A percentile compares a stretch with the other conserved stretches of the same genome.
phyloP scores from a whole-genome alignment of 2,888 invertebrate species.

The Endotricha flammealis region DNA sequence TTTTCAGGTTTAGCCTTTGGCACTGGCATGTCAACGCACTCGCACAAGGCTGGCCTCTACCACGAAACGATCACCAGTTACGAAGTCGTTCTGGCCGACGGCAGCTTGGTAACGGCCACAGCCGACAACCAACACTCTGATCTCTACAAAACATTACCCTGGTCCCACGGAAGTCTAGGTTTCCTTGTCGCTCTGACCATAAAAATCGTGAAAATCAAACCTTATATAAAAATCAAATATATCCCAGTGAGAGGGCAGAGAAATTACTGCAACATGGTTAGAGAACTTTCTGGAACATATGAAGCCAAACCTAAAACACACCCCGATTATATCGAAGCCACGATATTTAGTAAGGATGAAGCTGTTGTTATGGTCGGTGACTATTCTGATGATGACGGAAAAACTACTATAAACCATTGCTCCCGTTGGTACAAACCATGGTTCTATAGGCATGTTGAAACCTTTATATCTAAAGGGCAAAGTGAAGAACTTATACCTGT shows the following conservation, averaged over 20 bases:
- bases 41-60: slow-evolving; percentile 83
- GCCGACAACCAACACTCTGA: slow-evolving; percentile 77
- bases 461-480: slow-evolving; percentile 71
- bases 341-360: slow-evolving; percentile 79
- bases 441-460: slow-evolving; percentile 83
- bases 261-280: slow-evolving; percentile 80
- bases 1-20: slow-evolving; percentile 80
- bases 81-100: slow-evolving; percentile 81
- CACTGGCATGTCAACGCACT: slow-evolving; percentile 86
- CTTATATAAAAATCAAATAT: slow-evolving; percentile 81
- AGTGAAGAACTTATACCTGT: slow-evolving; percentile 80
- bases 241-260: slow-evolving; percentile 80
- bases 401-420: slow-evolving; percentile 73
- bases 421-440: slow-evolving; percentile 84
- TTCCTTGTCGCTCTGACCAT: slow-evolving; percentile 82
- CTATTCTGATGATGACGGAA: slow-evolving; percentile 77
- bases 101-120: slow-evolving; percentile 77
- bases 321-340: slow-evolving; percentile 82
- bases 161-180: slow-evolving; percentile 83
- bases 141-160: slow-evolving; percentile 79
- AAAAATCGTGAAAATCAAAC: slow-evolving; percentile 80
- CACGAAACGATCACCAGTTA: slow-evolving; percentile 82
- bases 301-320: slow-evolving; percentile 55
- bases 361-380: slow-evolving; percentile 83
- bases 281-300: slow-evolving; percentile 79